Base-by-base conservation (phyloP, 2,113 vertebrate species). In the Phalacrocorax carbo region DNA sequence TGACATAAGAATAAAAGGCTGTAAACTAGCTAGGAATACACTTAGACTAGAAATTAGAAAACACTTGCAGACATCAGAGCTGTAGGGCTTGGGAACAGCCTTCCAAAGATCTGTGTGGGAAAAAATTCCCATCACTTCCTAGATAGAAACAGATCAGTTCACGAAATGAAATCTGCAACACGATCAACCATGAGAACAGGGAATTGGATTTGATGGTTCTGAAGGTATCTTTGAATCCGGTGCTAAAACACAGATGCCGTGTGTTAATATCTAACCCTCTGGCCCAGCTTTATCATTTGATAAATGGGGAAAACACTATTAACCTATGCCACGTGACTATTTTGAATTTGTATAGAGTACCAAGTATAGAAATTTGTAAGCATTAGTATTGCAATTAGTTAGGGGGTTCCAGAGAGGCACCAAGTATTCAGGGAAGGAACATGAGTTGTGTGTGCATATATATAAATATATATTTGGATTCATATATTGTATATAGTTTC, bases 1-100 rank as follows among this genome's bases (percentile, higher is more conserved):
- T 93, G 95, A 93, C 77, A 68, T 75, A 94, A 86, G 91, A 88
- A 91, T 79, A 82, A 96, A 94, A 84, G 77, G 11, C 48, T 81
- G 80, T 82, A 91, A 91, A 95, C 77, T 88, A 83, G 9, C 51
- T 81, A 81, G 48, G 38, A 92, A 77, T 70, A 78, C 5, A 15
- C 60, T 90, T 83, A 64, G 42, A 26, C 25, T 78, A 83, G 86
- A 78, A 81, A 93, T 82, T 48, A 44, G 38, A 96, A 96, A 88
- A 70, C 38, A 49, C 49, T 82, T 92, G 76, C 58, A 81, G 90
- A 27, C 30, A 42, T 55, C 77, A 84, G 51, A 83, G 55, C 21
- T 5, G 0, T 14, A 73, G 55, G 55, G n/a, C 54, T 86, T 83
- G 36, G 23, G 23, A 92, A 61, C 20, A 36, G 13, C 66, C 68